A percentile compares a stretch with the other conserved stretches of the same genome.
These are phyloP conservation scores for Microplitis manilae DNA, from an alignment of 2,888 invertebrate genomes.

Conservation along the genomic window DNA sequence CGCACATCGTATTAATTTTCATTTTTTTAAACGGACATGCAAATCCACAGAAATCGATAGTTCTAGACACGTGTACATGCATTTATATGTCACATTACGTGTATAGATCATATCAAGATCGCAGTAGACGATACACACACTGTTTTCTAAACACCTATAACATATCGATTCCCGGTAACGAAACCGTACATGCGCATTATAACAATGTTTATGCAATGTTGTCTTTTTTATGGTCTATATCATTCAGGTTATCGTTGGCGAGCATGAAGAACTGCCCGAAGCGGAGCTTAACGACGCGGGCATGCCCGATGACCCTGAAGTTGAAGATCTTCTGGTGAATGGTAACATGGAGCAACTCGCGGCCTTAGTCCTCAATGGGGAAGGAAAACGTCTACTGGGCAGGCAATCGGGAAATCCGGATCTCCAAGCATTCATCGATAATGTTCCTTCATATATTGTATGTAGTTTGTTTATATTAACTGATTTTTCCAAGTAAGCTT, in stretches of 20 bases:
- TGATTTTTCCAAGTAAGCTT: background rate
- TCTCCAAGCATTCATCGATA: conserved; percentile 88
- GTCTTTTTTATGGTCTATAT: conserved; percentile 23
- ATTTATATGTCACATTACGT: background rate
- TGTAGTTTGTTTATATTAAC: background rate
- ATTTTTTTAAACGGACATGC: too few relatives aligned
- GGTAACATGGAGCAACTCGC: conserved; percentile 94
- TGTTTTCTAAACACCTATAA: background rate
- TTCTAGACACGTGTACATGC: background rate
- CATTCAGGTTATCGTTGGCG: conserved; percentile 63
- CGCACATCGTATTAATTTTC: too few relatives aligned
- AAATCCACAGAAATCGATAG: background rate
- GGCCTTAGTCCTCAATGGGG: conserved; percentile 89
- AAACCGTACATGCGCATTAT: conserved; percentile 55
- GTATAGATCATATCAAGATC: background rate
- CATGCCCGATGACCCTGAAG: conserved; percentile 75
- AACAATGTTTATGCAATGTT: conserved; percentile 54
- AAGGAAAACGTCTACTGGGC: conserved; percentile 84
- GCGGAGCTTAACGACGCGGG: conserved; percentile 60
- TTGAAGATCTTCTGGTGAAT: conserved; percentile 78
- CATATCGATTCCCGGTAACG: background rate
- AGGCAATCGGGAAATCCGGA: conserved; percentile 82
- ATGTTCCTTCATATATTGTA: conserved; percentile 91
- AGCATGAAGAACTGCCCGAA: conserved; percentile 60
- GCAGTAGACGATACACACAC: background rate